A percentile compares a stretch with the other conserved stretches of the same genome.
These are phyloP conservation scores for Aphidius colemani DNA, from an alignment of 2,888 invertebrate genomes.

Conservation along the genomic window DNA sequence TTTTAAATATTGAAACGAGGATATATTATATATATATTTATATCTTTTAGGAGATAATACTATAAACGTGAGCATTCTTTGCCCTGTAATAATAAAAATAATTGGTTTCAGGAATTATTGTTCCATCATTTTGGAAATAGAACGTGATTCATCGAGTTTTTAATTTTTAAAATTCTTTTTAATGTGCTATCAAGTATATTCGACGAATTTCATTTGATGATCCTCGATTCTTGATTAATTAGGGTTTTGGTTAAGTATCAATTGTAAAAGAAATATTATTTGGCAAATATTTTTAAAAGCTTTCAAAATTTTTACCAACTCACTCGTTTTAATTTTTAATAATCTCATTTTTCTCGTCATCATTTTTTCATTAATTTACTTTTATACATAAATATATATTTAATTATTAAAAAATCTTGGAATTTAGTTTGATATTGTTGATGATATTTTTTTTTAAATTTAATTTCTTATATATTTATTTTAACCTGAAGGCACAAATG, in stretches of 20 bases:
- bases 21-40: too few relatives aligned
- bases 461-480: neutral
- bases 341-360: too few relatives aligned
- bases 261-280: slow-evolving; percentile 6
- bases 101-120: slow-evolving; percentile 24
- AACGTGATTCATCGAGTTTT: slow-evolving; percentile 21
- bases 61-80: too few relatives aligned
- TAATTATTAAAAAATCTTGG: too few relatives aligned
- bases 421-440: too few relatives aligned
- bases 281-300: too few relatives aligned
- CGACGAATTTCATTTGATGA: slow-evolving; percentile 23
- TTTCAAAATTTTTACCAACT: too few relatives aligned
- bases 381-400: too few relatives aligned
- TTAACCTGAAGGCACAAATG: slow-evolving; percentile 20
- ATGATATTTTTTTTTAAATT: too few relatives aligned
- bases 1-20: neutral
- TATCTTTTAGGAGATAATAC: too few relatives aligned
- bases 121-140: slow-evolving; percentile 21
- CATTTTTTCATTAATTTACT: too few relatives aligned
- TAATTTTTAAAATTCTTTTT: slow-evolving; percentile 5
- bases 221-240: slow-evolving; percentile 29
- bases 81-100: slow-evolving; percentile 19
- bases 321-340: too few relatives aligned
- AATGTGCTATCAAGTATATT: slow-evolving; percentile 4
- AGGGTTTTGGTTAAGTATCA: slow-evolving; percentile 22